These are phyloP conservation scores for Sturnira hondurensis DNA, from an alignment of 2,113 vertebrate genomes.

Conservation along the genomic window DNA sequence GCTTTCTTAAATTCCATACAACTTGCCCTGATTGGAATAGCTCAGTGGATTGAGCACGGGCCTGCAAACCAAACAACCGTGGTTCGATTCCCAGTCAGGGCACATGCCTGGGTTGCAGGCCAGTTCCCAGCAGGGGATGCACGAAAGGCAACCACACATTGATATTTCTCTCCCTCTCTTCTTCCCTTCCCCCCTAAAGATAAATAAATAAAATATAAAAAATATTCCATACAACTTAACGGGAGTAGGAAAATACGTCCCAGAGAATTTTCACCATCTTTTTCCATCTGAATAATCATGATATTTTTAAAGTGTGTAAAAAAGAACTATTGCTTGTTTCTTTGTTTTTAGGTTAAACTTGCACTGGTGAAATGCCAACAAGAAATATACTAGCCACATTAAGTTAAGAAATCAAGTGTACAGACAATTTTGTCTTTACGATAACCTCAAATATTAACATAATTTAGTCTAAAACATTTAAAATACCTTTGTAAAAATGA, in stretches of 20 bases:
- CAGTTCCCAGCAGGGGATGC: too few relatives aligned
- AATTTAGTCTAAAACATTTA: neutral
- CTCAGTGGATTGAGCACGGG: too few relatives aligned
- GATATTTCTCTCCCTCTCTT: too few relatives aligned
- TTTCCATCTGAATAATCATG: conserved; percentile 45
- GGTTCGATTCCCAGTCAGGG: too few relatives aligned
- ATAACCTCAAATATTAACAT: neutral
- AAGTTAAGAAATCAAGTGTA: neutral
- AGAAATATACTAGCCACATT: neutral
- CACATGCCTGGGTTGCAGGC: too few relatives aligned
- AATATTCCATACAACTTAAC: conserved; percentile 25
- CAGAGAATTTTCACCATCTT: conserved; percentile 44
- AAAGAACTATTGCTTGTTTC: neutral
- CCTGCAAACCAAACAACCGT: too few relatives aligned
- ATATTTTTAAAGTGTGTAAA: neutral
- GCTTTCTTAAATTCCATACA: conserved; percentile 2
- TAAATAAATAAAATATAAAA: too few relatives aligned
- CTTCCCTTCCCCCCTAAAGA: too few relatives aligned
- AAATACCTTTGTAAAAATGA: neutral
- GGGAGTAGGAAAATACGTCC: conserved; percentile 60
- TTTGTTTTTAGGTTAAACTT: conserved; percentile 10
- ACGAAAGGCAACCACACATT: too few relatives aligned
- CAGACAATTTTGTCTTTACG: neutral
- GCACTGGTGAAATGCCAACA: neutral
- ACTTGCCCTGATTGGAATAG: too few relatives aligned